phyloP scores from a whole-genome alignment of 2,888 invertebrate genomes.

The Colostygia pectinataria region DNA sequence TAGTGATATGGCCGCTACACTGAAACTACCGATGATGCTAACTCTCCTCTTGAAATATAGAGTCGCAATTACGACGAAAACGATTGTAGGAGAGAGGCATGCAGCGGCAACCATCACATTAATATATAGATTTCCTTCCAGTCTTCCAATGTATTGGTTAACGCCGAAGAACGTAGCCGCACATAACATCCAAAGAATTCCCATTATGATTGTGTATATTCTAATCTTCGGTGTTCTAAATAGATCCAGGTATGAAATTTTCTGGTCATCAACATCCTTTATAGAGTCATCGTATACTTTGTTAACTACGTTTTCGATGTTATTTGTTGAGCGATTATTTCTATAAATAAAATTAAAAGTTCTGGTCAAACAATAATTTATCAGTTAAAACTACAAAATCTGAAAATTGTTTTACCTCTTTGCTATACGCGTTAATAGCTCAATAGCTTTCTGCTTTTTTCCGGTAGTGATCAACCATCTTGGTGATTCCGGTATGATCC shows the following conservation, averaged over 20 bases:
- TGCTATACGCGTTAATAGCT: conserved; percentile 85
- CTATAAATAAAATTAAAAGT: conserved; percentile 44
- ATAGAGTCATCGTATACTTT: conserved; percentile 45
- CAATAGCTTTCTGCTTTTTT: conserved; percentile 83
- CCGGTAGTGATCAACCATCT: conserved; percentile 89
- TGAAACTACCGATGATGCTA: conserved; percentile 56
- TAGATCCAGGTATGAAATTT: conserved; percentile 77
- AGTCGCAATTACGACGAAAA: conserved; percentile 58
- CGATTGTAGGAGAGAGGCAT: conserved; percentile 54
- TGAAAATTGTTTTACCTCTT: conserved; percentile 48
- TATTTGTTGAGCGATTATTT: conserved; percentile 65
- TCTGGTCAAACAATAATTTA: conserved; percentile 9
- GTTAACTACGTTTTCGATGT: conserved; percentile 59
- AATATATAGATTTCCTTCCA: conserved; percentile 89
- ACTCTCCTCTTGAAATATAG: conserved; percentile 60
- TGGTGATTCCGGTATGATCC: conserved; percentile 90
- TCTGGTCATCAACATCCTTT: conserved; percentile 45
- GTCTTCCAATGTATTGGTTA: conserved; percentile 89
- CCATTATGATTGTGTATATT: conserved; percentile 85
- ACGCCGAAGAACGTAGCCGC: conserved; percentile 92
- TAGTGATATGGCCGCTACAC: conserved; percentile 57
- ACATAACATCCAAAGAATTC: conserved; percentile 90
- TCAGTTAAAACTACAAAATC: no score
- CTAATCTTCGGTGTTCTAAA: conserved; percentile 87
- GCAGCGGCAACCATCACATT: conserved; percentile 89